Evolutionary conservation across 2,797 vertebrate species (phyloP), one percentile per base, ranked within the genome.

Genomic region (Denticeps clupeoides): DNA sequence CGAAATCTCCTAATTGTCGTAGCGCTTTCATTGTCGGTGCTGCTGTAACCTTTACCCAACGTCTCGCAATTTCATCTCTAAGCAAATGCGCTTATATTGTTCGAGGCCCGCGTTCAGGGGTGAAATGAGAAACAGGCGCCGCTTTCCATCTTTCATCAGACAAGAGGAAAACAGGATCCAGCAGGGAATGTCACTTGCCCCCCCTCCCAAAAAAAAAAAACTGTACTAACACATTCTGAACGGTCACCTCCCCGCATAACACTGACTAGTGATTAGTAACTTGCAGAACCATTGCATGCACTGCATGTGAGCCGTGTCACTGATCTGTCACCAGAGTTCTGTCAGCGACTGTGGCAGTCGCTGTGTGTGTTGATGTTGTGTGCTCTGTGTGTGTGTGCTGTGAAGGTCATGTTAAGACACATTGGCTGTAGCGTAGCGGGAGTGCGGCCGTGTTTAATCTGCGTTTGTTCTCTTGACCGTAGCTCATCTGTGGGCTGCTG

Each of bases 401-500:
- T n/a, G n/a, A n/a, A n/a, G n/a, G n/a, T n/a, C n/a, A n/a, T n/a
- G n/a, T n/a, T n/a, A n/a, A n/a, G n/a, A n/a, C n/a, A n/a, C n/a
- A n/a, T 49, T 46, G 48, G 48, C 31, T 47, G 53, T 66, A 38
- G 24, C 28, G 70, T 55, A 60, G 53, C 60, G 50, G 44, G 49
- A 24, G 15, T 48, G 66, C 64, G 44, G 26, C 75, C 63, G 68
- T 80, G 73, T 77, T n/a, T 83, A 82, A 85, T 70, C 68, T 78
- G 41, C 70, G 69, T 83, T 74, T 84, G 78, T 69, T 84, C 78
- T 74, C 70, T 83, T 78, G 70, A 68, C 78, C 56, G 28, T 78
- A 86, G 84, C 82, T 74, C 82, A 82, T 77, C 81, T 81, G 64
- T 86, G 84, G 84, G 76, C 76, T 64, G 73, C 72, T 77, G 70